Evolutionary conservation across 1,140 invertebrate genomes (phyloP).

Genomic region (Pseudomyrmex concolor): DNA sequence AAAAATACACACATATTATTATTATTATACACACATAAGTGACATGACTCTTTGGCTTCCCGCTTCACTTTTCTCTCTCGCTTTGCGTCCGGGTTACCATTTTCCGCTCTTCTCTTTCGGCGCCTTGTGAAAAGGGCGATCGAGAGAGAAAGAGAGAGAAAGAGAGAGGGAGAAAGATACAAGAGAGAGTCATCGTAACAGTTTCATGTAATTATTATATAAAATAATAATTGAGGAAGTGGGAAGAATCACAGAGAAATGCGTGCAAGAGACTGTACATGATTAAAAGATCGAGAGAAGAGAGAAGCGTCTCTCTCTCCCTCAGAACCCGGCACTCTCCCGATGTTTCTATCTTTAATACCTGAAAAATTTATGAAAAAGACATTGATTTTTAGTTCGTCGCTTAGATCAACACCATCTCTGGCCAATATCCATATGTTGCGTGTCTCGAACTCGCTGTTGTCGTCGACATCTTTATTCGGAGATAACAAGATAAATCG

Average conservation of each 20-base stretch:
- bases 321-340: constrained; percentile 1
- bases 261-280: constrained; percentile 40
- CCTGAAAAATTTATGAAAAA: constrained; percentile 68
- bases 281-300: constrained; percentile 2
- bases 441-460: constrained; percentile 38
- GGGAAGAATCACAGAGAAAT: constrained; percentile 36
- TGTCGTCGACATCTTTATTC: constrained; percentile 53
- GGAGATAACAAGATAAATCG: constrained; percentile 23
- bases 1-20: neutral
- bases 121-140: constrained; percentile 37
- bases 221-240: neutral
- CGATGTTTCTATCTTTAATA: constrained; percentile 21
- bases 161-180: constrained; percentile 32
- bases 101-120: constrained; percentile 13
- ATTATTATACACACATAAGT: constrained; percentile 5
- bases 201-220: neutral
- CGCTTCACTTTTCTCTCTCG: constrained; percentile 44
- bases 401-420: constrained; percentile 39
- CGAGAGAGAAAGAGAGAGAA: constrained; percentile 9
- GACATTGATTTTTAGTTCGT: constrained; percentile 9
- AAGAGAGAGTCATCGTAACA: neutral
- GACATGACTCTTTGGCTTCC: constrained; percentile 40
- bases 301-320: neutral
- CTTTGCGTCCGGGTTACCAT: neutral
- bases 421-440: constrained; percentile 8